Conservation (phyloP, 2,797 vertebrate genomes). For the Fistularia tabacaria region DNA sequence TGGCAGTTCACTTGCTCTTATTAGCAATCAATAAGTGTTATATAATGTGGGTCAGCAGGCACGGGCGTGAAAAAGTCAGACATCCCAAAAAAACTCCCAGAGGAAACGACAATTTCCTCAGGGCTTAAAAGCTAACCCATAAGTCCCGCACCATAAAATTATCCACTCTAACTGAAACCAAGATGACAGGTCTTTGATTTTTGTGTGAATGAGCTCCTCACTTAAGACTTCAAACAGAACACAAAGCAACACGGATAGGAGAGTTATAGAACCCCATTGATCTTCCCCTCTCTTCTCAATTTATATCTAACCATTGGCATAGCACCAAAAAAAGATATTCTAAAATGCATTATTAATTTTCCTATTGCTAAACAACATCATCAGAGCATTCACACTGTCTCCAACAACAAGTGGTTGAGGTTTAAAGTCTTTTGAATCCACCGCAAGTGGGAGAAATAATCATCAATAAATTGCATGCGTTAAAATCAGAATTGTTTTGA, state of each 20-base stretch:
- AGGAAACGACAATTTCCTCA: constrained; percentile 45
- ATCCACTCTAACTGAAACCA: constrained; percentile 59
- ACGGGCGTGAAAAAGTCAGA: constrained; percentile 17
- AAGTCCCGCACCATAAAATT: constrained; percentile 59
- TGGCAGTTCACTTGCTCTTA: constrained; percentile 12
- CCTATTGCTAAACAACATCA: constrained; percentile 48
- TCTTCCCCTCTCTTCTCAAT: constrained; percentile 76
- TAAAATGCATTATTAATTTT: constrained; percentile 73
- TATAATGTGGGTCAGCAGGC: constrained; percentile 31
- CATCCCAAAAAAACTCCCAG: constrained; percentile 24
- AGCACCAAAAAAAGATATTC: constrained; percentile 62
- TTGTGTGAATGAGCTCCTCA: constrained; percentile 63
- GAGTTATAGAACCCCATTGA: constrained; percentile 72
- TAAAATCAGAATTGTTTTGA: constrained; percentile 31
- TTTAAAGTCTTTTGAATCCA: constrained; percentile 42
- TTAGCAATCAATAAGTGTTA: constrained; percentile 1
- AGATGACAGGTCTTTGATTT: constrained; percentile 75
- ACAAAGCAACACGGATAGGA: constrained; percentile 73
- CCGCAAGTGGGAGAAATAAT: constrained; percentile 42
- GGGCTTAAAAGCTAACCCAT: constrained; percentile 36
- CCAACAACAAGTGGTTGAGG: too few species aligned
- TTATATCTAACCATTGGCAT: constrained; percentile 75
- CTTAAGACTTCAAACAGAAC: constrained; percentile 76
- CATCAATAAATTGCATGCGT: constrained; percentile 32
- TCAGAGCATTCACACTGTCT: constrained; percentile 29